These are phyloP conservation scores for Megalops cyprinoides DNA, from an alignment of 2,797 vertebrate genomes.

Conservation along the genomic window DNA sequence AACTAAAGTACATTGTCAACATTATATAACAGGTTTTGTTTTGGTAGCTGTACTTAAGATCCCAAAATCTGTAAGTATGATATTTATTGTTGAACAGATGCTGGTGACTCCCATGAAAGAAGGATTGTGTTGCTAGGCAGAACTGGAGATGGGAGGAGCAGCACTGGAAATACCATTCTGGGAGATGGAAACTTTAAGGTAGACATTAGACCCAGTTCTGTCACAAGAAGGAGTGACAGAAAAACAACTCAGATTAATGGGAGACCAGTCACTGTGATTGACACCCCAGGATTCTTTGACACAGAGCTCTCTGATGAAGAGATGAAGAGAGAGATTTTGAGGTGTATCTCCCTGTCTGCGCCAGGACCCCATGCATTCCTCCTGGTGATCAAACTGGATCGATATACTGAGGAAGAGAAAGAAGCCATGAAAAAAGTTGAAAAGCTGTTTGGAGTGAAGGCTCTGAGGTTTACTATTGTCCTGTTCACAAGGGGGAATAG, in stretches of 20 bases:
- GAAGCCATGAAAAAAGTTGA: conserved; percentile 2
- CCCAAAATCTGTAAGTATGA: no score
- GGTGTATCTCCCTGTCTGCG: conserved; percentile 40
- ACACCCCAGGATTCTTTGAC: conserved; percentile 6
- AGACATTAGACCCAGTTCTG: no score
- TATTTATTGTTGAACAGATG: no score
- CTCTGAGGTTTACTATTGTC: background rate
- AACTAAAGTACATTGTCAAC: no score
- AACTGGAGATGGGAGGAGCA: background rate
- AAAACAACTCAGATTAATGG: no score
- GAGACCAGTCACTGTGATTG: background rate
- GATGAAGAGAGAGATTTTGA: conserved; percentile 22
- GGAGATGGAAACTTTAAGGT: background rate
- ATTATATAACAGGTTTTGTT: no score
- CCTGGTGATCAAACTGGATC: conserved; percentile 49
- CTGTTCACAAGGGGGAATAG: conserved; percentile 1
- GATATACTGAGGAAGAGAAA: conserved; percentile 35
- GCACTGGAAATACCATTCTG: conserved; percentile 1
- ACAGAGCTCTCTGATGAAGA: background rate
- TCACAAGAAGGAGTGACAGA: no score
- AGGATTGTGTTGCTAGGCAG: background rate
- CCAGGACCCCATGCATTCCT: conserved; percentile 53
- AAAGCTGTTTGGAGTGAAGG: background rate
- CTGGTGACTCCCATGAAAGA: no score
- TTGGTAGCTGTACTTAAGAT: no score